Evolutionary conservation across 2,797 vertebrate genomes (phyloP), one percentile per base, ranked within the genome.

Genomic region (Lateolabrax maculatus): DNA sequence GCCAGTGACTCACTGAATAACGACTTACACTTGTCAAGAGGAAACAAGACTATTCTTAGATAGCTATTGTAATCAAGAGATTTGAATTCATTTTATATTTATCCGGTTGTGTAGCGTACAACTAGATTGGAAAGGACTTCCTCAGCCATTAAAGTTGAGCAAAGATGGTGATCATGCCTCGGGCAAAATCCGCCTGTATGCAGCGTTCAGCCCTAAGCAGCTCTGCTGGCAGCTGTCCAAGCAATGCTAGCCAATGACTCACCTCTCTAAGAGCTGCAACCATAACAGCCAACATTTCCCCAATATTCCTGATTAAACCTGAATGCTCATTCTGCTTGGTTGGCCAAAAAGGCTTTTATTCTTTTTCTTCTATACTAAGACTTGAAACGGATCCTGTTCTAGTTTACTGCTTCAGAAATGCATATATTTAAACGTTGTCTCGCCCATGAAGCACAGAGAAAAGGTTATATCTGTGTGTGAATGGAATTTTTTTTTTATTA

Each of bases 281-380:
- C 81, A 79, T 86, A 89, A 90, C 89, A 89, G 91, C 91, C 86
- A 93, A 70, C 80, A 48, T 80, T 76, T 84, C 87, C 87, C 87
- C 91, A 93, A 94, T 94, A 93, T 89, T 89, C 90, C 83, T 93
- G 92, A 96, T 95, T 95, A 95, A 94, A 93, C 85, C 77, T 89
- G 89, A 90, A 89, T 51, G 82, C 85, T 84, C 83, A 48, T 84
- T 84, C 76, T 72, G 81, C 80, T 87, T 27, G 36, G 46, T 44
- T 79, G 83, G 91, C 93, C 93, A 95, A 90, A 94, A 94, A 94
- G 89, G 78, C 91, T 94, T 95, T 94, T 91, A 92, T 92, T 94
- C 72, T 85, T 90, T n/a, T 71, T 89, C 81, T 86, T 92, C 87
- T 86, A 74, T 72, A 79, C 78, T 80, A 69, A 83, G 82, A 88